These are phyloP conservation scores for Crotalus tigris DNA, from an alignment of 2,113 vertebrate species.

Conservation along the genomic window DNA sequence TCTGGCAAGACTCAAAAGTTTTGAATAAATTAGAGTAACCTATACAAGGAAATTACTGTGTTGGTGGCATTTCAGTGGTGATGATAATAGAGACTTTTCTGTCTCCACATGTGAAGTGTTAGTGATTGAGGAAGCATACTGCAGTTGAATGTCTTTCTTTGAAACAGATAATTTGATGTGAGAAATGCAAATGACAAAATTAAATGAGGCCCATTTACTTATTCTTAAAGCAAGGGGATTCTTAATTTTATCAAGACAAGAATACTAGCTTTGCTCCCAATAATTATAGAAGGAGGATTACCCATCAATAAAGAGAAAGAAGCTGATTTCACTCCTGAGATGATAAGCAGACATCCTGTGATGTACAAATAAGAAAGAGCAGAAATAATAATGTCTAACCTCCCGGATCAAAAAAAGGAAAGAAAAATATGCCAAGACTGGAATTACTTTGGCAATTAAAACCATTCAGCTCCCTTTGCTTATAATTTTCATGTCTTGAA, in stretches of 20 bases:
- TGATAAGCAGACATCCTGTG: neutral
- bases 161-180: conserved; percentile 2
- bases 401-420: neutral
- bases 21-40: neutral
- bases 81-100: neutral
- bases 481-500: neutral
- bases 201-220: neutral
- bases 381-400: conserved; percentile 1
- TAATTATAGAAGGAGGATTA: conserved; percentile 16
- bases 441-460: neutral
- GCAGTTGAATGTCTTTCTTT: neutral
- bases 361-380: neutral
- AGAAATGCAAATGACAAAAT: neutral
- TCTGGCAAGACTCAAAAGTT: neutral
- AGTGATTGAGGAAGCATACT: neutral
- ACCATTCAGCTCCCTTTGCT: neutral
- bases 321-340: neutral
- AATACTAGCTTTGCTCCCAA: neutral
- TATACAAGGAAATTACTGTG: neutral
- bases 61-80: neutral
- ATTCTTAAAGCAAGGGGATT: neutral
- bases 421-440: neutral
- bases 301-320: neutral
- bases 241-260: neutral
- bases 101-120: neutral